Percentiles rank a stretch among this genome's conserved stretches.
Evolutionary conservation across 2,113 vertebrate genomes (phyloP).

Genomic region (Gobiocypris rarus): DNA sequence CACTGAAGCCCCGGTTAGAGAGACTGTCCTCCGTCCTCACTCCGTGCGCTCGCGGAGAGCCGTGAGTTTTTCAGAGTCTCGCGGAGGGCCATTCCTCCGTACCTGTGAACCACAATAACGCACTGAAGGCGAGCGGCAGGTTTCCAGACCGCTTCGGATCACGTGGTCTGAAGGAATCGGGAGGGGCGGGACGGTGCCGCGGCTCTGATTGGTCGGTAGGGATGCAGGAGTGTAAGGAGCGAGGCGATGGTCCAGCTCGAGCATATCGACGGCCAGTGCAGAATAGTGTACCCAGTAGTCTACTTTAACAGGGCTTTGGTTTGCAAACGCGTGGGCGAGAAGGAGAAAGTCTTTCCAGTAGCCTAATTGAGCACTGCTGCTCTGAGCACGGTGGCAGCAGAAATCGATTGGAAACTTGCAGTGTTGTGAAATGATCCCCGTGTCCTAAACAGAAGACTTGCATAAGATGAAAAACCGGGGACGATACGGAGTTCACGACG

Average conservation of each 20-base stretch:
- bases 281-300: conserved; percentile 17
- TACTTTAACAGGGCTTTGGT: conserved; percentile 9
- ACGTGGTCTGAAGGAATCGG: conserved; percentile 64
- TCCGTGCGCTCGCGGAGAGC: conserved; percentile 61
- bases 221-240: conserved; percentile 47
- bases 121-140: conserved; percentile 66
- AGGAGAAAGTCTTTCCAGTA: conserved; percentile 57
- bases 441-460: conserved; percentile 24
- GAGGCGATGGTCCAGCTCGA: conserved; percentile 38
- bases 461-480: neutral
- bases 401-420: conserved; percentile 70
- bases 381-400: conserved; percentile 63
- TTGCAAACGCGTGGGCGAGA: conserved; percentile 21
- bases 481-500: neutral
- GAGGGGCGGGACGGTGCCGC: conserved; percentile 43
- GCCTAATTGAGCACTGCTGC: conserved; percentile 67
- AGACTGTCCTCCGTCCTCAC: conserved; percentile 29
- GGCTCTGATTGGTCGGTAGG: conserved; percentile 60
- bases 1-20: conserved; percentile 35
- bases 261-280: conserved; percentile 32
- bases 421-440: conserved; percentile 64
- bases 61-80: conserved; percentile 52
- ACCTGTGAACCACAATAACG: conserved; percentile 55
- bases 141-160: conserved; percentile 68
- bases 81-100: conserved; percentile 46